A percentile compares a stretch with the other conserved stretches of the same genome.
Evolutionary conservation across 2,113 vertebrate genomes (phyloP).

Genomic region (Eretmochelys imbricata): DNA sequence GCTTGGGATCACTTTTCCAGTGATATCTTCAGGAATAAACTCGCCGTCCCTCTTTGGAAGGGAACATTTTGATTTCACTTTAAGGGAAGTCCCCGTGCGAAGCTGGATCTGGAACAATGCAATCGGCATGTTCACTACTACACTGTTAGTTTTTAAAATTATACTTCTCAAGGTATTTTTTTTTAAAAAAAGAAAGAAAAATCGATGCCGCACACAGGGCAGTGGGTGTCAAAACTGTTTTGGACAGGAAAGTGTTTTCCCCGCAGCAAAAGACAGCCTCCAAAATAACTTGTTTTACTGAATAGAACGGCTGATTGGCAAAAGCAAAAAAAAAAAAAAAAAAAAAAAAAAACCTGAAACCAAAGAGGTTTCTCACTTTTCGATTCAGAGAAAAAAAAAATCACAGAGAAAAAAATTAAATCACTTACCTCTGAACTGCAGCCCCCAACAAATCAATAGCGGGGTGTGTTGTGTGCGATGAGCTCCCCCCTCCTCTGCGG

Average conservation of each 20-base stretch:
- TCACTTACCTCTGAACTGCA: neutral
- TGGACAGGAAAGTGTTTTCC: neutral
- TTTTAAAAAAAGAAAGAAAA: neutral
- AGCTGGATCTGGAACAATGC: slow-evolving; percentile 1
- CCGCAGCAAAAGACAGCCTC: neutral
- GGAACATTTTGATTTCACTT: neutral
- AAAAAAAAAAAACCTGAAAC: too few relatives aligned
- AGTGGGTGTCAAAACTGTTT: neutral
- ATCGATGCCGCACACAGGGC: neutral
- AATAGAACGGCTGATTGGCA: neutral
- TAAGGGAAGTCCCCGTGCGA: neutral
- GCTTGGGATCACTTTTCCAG: neutral
- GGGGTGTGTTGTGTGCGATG: neutral
- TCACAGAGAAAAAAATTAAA: too few relatives aligned
- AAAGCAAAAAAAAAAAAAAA: too few relatives aligned
- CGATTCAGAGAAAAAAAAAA: too few relatives aligned
- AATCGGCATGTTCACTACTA: neutral
- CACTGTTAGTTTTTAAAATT: neutral
- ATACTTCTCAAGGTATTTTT: neutral
- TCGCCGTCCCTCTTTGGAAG: accelerated
- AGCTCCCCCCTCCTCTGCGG: neutral
- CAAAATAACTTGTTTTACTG: accelerated
- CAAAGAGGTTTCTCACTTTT: neutral
- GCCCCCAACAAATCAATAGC: neutral
- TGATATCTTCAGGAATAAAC: accelerated